Evolutionary conservation across 2,888 invertebrate species (phyloP), one percentile per base, ranked within the genome.

Genomic region (Miltochrista miniata): DNA sequence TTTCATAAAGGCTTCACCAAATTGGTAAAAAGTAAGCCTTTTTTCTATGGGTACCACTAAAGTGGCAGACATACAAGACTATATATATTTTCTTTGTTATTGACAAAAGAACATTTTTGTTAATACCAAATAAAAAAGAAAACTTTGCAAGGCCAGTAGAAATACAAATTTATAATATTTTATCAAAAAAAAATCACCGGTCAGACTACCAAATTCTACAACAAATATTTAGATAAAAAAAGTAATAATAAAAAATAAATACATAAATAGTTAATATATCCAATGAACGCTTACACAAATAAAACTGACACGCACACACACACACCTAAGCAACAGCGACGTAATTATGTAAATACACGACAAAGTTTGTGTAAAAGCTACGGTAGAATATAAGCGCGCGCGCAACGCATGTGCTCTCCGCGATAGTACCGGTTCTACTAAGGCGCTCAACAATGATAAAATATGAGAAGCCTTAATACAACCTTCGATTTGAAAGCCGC

Each of bases 401-500:
- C 80, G 80, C 72, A 29, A 68, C 68, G 76, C 87, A 87, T 85
- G 88, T 81, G 82, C 70, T 76, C 87, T 69, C 69, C 68, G 66
- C 84, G 85, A 69, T 78, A 53, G 81, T 74, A 66, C 74, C 78
- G 81, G 73, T 73, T 84, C 68, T 79, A 90, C 90, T 90, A 86
- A 86, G 70, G 72, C 57, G 56, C 64, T 64, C 76, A 70, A 76
- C 74, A 79, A 74, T 80, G 81, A 79, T 83, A 80, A 79, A 81
- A 74, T 68, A 71, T 76, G 76, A 72, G 74, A 76, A 83, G 82
- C 77, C 83, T 88, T 87, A 85, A 83, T 81, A 86, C 86, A 90
- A 89, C 90, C 90, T 90, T 90, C 89, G 76, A 64, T 74, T 81
- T 72, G 81, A 83, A 84, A 87, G 85, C 81, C 76, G 70, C 86